Percentiles rank a stretch among this genome's conserved stretches.
Evolutionary conservation across 92 coral and sea anemone species (phyloP).

Genomic region (Parazoanthus atlanticus): DNA sequence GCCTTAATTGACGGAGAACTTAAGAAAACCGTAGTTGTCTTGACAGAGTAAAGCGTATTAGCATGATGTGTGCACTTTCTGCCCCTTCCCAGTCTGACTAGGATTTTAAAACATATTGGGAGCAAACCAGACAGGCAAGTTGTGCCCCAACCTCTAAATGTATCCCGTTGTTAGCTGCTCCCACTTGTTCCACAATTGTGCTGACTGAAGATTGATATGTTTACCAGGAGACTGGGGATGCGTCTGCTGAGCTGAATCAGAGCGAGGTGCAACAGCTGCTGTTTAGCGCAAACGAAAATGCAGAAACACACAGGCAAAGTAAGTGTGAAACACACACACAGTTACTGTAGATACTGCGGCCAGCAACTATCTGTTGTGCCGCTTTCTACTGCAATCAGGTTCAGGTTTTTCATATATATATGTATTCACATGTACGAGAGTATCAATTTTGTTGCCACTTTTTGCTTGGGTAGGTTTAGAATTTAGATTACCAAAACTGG

Average conservation of each 20-base stretch:
- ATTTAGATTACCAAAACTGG: too few species aligned
- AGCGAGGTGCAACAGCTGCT: conserved; percentile 82
- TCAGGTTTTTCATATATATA: too few species aligned
- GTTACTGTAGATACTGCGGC: neutral
- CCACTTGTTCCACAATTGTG: neutral
- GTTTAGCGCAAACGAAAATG: conserved; percentile 74
- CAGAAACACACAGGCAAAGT: conserved; percentile 84
- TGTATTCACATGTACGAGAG: too few species aligned
- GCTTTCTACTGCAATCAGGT: neutral
- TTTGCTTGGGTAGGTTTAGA: too few species aligned
- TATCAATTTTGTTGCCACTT: too few species aligned
- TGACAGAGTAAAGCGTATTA: too few species aligned
- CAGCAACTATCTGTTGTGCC: neutral
- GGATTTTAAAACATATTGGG: neutral
- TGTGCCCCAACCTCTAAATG: neutral
- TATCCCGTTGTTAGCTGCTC: neutral
- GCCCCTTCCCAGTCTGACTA: neutral
- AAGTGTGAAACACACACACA: conserved; percentile 23
- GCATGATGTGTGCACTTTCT: neutral
- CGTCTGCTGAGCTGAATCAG: conserved; percentile 73
- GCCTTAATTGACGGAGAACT: too few species aligned
- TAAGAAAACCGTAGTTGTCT: too few species aligned
- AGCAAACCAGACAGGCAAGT: neutral
- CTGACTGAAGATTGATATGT: conserved; percentile 10
- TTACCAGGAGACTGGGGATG: conserved; percentile 63